Base-by-base conservation (phyloP, 2,888 invertebrate genomes). In the Cosmia trapezina region DNA sequence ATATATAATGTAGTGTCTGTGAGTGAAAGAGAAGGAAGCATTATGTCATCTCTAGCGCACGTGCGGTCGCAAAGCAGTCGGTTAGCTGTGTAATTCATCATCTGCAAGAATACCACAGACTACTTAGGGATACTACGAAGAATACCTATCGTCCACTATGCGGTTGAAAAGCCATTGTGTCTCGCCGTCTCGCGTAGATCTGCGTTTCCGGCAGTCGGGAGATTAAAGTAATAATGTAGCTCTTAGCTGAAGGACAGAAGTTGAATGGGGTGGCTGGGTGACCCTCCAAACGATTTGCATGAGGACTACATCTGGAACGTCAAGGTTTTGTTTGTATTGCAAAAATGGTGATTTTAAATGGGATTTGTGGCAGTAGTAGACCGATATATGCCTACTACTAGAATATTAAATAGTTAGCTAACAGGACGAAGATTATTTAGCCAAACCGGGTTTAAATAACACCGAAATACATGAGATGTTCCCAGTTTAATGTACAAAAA, bases 311-410 rank as follows among this genome's bases (percentile, higher is more conserved):
- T 51, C 70, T 49, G 43, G 49, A 57, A 51, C 22, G 7, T 59
- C 43, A 59, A 41, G 37, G 28, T 37, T 72, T 22, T 51, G 6
- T 60, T 45, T 28, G 7, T 22, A 51, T 28, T 61, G 14, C 19
- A 69, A 57, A 69, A n/a, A 8, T 28, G 1, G 11, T 49, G n/a
- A 47, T 49, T 47, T 61, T 47, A 8, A 28, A n/a, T 69, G 14
- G 14, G 14, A 37, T 45, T 5, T 12, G 6, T 9, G 19, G 4
- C 19, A 51, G 4, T 2, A 45, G 17, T n/a, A n/a, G 43, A 54
- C 54, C 45, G 45, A 28, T 62, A 19, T 0, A 14, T 5, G 3
- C 28, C 28, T 28, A 47, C 17, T 33, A 66, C 45, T 45, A 9
- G 5, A 67, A 9, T 22, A 54, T 6, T 37, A 41, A 41, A 60